phyloP scores from a whole-genome alignment of 2,797 vertebrate species.

The Alauda arvensis region DNA sequence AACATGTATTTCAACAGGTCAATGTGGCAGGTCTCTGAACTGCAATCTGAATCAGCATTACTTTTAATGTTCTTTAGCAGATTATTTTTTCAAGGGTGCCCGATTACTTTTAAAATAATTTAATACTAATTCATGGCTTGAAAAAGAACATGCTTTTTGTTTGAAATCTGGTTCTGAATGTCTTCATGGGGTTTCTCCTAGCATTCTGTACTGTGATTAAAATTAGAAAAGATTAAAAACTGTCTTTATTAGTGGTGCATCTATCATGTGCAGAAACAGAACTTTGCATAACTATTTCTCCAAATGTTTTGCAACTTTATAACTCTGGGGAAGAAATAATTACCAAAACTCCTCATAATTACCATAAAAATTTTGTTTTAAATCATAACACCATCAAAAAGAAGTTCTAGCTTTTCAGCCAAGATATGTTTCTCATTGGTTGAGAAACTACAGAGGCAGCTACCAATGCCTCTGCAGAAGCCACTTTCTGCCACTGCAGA shows the following conservation, averaged over 20 bases:
- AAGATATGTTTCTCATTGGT: not conserved
- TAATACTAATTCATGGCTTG: not conserved
- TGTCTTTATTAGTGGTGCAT: not conserved
- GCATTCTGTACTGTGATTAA: not conserved
- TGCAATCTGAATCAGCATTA: not conserved
- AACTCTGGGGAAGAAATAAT: not conserved
- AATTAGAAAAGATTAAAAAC: not conserved
- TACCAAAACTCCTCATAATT: not conserved
- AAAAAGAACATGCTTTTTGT: not conserved
- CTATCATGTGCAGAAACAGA: not conserved
- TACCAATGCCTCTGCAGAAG: too few relatives aligned
- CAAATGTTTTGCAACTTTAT: not conserved
- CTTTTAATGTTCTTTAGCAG: not conserved
- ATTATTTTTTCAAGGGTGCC: not conserved
- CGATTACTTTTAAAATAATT: not conserved
- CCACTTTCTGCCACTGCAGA: too few relatives aligned
- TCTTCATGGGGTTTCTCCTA: not conserved
- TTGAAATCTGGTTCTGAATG: not conserved
- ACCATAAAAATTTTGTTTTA: not conserved
- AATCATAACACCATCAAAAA: not conserved
- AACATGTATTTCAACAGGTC: not conserved
- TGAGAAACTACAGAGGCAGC: not conserved
- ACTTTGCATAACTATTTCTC: not conserved
- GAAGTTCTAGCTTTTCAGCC: not conserved
- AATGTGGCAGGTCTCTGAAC: not conserved